Evolutionary conservation across 2,113 vertebrate genomes (phyloP).

Genomic region (human): DNA sequence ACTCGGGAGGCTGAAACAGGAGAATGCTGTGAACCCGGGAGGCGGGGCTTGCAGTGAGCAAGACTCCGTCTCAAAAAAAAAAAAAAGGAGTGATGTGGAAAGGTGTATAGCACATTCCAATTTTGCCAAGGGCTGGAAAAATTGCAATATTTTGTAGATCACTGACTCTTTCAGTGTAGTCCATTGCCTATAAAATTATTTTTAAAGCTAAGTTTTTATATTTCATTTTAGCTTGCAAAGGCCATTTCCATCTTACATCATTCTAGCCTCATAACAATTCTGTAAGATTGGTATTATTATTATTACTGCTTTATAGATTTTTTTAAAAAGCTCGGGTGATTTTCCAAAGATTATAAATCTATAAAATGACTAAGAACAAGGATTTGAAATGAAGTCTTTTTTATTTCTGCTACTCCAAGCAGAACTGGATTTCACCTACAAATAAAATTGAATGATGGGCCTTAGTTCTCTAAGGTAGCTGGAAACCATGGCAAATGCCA

Average conservation of each 20-base stretch:
- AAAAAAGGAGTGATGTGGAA: not conserved
- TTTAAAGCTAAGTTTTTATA: not conserved
- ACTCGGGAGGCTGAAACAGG: too few species aligned
- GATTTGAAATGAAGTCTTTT: constrained; percentile 15
- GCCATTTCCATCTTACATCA: not conserved
- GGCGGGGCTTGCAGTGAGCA: too few species aligned
- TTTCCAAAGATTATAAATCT: constrained; percentile 16
- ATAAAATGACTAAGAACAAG: not conserved
- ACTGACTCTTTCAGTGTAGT: not conserved
- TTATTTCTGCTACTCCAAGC: constrained; percentile 1
- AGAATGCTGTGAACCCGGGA: too few species aligned
- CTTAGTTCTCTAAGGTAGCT: not conserved
- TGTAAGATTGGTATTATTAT: not conserved
- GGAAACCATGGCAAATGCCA: not conserved
- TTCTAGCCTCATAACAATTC: not conserved
- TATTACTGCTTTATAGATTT: not conserved
- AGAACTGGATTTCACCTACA: constrained; percentile 1
- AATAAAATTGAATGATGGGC: not conserved
- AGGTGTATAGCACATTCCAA: not conserved
- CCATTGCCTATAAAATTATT: not conserved
- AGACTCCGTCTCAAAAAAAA: too few species aligned
- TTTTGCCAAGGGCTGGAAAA: not conserved
- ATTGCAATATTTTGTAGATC: not conserved
- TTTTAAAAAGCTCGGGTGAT: not conserved
- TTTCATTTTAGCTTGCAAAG: not conserved